Evolutionary conservation across 2,797 vertebrate species (phyloP), one percentile per base, ranked within the genome.

Genomic region (Taenioides sp.): DNA sequence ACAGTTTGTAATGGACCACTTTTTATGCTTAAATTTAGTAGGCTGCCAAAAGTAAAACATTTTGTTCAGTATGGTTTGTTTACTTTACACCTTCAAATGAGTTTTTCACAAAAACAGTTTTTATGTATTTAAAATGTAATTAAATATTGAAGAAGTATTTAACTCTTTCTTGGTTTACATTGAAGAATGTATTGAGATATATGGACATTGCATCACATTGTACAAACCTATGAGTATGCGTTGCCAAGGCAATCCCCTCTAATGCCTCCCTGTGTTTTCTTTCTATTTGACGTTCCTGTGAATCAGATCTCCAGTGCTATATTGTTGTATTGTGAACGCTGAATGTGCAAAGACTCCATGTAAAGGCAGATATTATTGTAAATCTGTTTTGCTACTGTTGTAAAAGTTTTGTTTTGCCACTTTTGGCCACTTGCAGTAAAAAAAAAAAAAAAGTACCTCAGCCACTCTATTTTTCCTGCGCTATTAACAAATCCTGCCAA

Each of bases 401-500:
- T 70, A 93, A 90, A 92, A 90, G 90, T 94, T 88, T 94, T 77
- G 86, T 86, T 91, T 79, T 77, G 78, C 68, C 64, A 84, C 70
- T 84, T 66, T 79, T 28, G 58, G 76, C 68, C 80, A 57, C 79
- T 90, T 89, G 82, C 80, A 20, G 80, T 88, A 54, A 49, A 43
- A 57, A 27, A 27, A 57, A 27, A 27, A 54, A 70, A 69, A 74
- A 67, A 47, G 63, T 52, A 69, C 50, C 23, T 88, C 90, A 66
- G 65, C 25, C 47, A 73, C 82, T 83, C 80, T 89, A 77, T 84
- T 77, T 84, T 78, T 85, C 90, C 85, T 89, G 93, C 92, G 92
- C 93, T 84, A 94, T 93, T 93, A 93, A 95, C 92, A 94, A 90
- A 89, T 90, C 94, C 90, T 95, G 93, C 92, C 93, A 93, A 93